Evolutionary conservation across 2,888 invertebrate species (phyloP), one percentile per base, ranked within the genome.

Genomic region (Dynastes grantii): DNA sequence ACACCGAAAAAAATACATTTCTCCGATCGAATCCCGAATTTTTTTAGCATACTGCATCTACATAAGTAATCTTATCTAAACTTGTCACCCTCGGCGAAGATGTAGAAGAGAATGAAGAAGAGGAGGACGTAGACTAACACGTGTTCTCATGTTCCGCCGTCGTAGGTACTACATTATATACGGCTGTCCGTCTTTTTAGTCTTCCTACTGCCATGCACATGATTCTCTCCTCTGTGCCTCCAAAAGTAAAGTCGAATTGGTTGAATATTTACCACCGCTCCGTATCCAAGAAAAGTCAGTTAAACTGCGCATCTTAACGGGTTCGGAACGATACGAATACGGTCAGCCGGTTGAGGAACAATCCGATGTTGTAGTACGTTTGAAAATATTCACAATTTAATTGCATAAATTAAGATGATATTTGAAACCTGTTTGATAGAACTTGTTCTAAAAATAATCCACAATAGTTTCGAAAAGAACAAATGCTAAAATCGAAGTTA

Each of bases 41-140:
- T 82, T 83, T 83, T 83, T 83, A 80, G 81, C 82, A 82, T 67
- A 67, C 11, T 68, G 68, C 68, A 68, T 51, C 29, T 32, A 51
- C 51, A 68, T 82, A 11, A 45, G 45, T 45, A 83, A 83, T 83
- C 83, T 84, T 83, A 84, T 84, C 84, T 84, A 83, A 84, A 83
- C 80, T 81, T 82, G 82, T 83, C 84, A 83, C 84, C 84, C 82
- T 78, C 81, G 82, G 76, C 79, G 80, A 80, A 81, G 83, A 79
- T 81, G 55, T 55, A 22, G 55, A n/a, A 22, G 55, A 55, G 55
- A 55, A 55, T 22, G 22, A 8, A 11, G 45, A 45, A 45, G 55
- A 58, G 22, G 27, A 67, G 40, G 65, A 67, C 45, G 22, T 45
- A 71, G 71, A 71, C 71, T 32, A 71, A 71, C 71, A 71, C 58